These are phyloP conservation scores for Lagopus muta DNA, from an alignment of 2,113 vertebrate genomes.

Conservation along the genomic window DNA sequence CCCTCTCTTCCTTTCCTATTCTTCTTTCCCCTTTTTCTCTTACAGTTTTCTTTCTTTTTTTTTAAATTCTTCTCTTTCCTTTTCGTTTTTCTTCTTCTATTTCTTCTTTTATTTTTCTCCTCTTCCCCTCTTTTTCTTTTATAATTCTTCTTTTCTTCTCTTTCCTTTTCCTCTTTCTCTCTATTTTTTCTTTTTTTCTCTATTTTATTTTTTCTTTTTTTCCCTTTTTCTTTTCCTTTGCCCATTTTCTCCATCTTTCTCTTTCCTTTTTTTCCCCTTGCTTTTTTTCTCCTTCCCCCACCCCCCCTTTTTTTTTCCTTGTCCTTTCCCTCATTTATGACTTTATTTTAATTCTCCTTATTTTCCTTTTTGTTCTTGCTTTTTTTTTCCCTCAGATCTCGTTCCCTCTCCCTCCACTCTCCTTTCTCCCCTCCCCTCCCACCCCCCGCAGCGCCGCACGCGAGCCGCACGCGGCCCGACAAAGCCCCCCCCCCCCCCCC, in stretches of 20 bases:
- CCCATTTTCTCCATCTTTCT: rapidly evolving
- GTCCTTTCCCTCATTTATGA: no score
- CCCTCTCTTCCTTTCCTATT: neutral
- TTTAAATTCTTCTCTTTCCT: no score
- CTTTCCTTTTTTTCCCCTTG: neutral
- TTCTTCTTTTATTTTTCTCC: neutral
- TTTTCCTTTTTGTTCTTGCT: no score
- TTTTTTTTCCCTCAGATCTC: neutral
- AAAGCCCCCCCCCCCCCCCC: slow-evolving; percentile 81
- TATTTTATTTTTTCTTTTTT: no score
- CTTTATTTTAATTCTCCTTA: no score
- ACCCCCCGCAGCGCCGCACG: slow-evolving; percentile 72
- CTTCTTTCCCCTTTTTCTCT: neutral
- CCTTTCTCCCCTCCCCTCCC: no score
- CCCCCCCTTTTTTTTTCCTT: rapidly evolving
- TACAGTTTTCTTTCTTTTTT: neutral
- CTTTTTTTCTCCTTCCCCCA: no score
- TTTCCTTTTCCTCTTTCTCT: rapidly evolving
- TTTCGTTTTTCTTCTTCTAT: neutral
- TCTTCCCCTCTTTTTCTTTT: neutral
- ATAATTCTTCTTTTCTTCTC: neutral
- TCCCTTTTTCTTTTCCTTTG: no score
- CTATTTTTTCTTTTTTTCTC: no score
- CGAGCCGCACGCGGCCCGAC: slow-evolving; percentile 83
- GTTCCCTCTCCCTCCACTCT: no score